These are phyloP conservation scores for Pseudocheirus occidentalis DNA, from an alignment of 2,797 vertebrate species.

Conservation along the genomic window DNA sequence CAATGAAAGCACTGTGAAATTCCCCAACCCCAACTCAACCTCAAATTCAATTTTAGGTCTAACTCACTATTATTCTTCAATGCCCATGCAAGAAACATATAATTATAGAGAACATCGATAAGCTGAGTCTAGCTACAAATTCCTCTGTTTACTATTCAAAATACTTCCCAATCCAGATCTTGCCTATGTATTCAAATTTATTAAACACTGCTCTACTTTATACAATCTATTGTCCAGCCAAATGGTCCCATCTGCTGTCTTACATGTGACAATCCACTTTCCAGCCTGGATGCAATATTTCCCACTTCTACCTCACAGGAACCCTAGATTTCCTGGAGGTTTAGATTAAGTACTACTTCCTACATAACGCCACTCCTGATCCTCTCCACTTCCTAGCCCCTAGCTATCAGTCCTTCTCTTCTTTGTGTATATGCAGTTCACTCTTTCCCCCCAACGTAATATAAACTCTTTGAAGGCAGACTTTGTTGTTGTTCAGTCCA, in stretches of 20 bases:
- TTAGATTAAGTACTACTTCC: neutral
- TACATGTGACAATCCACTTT: neutral
- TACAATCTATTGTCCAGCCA: neutral
- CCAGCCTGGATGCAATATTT: neutral
- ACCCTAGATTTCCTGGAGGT: neutral
- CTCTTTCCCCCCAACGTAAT: too few species aligned
- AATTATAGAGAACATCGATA: neutral
- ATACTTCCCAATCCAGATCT: neutral
- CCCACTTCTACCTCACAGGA: neutral
- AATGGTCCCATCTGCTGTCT: neutral
- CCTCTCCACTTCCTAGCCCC: neutral
- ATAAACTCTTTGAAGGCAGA: too few species aligned
- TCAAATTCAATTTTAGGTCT: neutral
- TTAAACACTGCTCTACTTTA: neutral
- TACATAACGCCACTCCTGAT: neutral
- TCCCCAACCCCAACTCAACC: neutral
- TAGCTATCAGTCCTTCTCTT: neutral
- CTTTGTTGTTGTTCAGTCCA: too few species aligned
- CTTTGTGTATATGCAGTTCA: too few species aligned
- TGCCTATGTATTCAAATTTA: neutral
- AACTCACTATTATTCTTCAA: neutral
- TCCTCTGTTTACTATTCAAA: neutral
- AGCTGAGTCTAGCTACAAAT: neutral
- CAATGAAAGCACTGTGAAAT: neutral
- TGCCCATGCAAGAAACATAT: neutral